Evolutionary conservation across 2,888 invertebrate genomes (phyloP).

Genomic region (Agriopis aurantiaria): DNA sequence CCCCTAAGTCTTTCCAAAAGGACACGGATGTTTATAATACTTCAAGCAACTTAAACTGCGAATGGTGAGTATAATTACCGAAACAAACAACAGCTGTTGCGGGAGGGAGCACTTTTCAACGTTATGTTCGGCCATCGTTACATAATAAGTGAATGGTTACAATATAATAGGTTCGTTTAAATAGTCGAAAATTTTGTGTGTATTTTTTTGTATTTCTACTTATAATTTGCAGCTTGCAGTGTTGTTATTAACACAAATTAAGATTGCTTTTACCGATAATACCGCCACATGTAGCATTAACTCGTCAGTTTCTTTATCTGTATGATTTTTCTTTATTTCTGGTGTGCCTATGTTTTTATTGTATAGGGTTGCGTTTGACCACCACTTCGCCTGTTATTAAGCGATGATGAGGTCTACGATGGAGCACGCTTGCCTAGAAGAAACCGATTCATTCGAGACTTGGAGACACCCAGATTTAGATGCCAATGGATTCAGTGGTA

Average conservation of each 20-base stretch:
- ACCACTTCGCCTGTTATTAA: too few relatives aligned
- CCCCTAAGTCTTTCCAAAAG: neutral
- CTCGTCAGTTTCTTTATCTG: too few relatives aligned
- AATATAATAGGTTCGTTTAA: neutral
- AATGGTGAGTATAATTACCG: constrained; percentile 15
- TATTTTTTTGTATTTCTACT: neutral
- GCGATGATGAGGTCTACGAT: too few relatives aligned
- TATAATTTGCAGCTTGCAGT: neutral
- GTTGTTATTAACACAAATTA: neutral
- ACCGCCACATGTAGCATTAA: too few relatives aligned
- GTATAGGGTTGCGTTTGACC: too few relatives aligned
- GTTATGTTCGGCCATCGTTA: constrained; percentile 9
- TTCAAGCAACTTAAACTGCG: neutral
- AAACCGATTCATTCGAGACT: too few relatives aligned
- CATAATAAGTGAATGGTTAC: neutral
- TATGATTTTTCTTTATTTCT: too few relatives aligned
- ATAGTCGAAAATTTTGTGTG: neutral
- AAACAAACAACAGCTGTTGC: constrained; percentile 26
- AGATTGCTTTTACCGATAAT: too few relatives aligned
- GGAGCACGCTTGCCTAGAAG: too few relatives aligned
- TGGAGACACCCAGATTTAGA: too few relatives aligned
- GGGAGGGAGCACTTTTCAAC: constrained; percentile 6
- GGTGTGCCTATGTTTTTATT: too few relatives aligned
- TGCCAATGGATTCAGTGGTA: too few relatives aligned
- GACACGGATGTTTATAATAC: neutral